These are phyloP conservation scores for Apis florea DNA, from an alignment of 1,140 invertebrate species.

Conservation along the genomic window DNA sequence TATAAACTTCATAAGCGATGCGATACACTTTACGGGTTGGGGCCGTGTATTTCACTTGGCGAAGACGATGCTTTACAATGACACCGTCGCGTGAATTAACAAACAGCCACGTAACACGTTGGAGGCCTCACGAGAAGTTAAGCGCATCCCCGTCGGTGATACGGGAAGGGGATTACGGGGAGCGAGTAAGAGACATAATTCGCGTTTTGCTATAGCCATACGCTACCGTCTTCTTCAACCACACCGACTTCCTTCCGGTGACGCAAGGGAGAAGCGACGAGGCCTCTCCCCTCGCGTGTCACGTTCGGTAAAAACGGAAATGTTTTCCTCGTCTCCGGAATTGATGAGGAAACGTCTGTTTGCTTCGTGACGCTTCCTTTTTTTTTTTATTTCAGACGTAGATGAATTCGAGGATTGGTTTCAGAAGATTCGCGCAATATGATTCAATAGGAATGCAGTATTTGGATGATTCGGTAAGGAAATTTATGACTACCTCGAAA, in stretches of 20 bases:
- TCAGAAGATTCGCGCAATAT: neutral
- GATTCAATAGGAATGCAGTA: neutral
- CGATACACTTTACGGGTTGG: slow-evolving; percentile 45
- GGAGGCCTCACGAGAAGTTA: slow-evolving; percentile 41
- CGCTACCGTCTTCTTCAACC: neutral
- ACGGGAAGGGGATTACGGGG: slow-evolving; percentile 52
- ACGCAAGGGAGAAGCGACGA: neutral
- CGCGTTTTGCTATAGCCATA: too few species aligned
- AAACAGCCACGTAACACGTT: slow-evolving; percentile 49
- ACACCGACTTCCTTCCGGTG: neutral
- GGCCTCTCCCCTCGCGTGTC: neutral
- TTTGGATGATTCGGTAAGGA: too few species aligned
- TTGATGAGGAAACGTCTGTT: neutral
- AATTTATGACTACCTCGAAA: too few species aligned
- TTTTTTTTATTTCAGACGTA: neutral
- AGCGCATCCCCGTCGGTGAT: slow-evolving; percentile 14
- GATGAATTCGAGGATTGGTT: too few species aligned
- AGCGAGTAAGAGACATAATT: slow-evolving; percentile 54
- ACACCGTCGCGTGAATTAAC: slow-evolving; percentile 62
- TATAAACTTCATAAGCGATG: slow-evolving; percentile 55
- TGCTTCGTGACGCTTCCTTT: too few species aligned
- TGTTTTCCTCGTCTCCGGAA: neutral
- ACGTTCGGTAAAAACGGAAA: neutral
- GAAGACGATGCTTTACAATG: slow-evolving; percentile 65
- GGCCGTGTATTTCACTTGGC: slow-evolving; percentile 50